phyloP scores from a whole-genome alignment of 2,888 invertebrate species.

The Uropetala carovei region DNA sequence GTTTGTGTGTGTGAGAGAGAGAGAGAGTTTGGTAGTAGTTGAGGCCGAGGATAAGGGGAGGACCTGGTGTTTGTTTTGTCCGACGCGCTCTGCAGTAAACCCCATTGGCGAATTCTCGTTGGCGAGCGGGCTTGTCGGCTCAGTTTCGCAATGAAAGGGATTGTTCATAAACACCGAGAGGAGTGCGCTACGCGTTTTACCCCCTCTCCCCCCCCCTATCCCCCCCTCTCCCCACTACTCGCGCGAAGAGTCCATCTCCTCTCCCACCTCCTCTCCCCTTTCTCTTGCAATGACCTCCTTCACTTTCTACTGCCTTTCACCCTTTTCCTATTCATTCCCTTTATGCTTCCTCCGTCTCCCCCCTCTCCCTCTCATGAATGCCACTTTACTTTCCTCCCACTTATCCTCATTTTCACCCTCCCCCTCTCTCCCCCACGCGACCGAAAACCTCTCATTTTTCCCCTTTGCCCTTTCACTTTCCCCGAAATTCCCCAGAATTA shows the following conservation, averaged over 20 bases:
- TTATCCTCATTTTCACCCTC: not conserved
- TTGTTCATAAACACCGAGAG: not conserved
- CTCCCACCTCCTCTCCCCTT: not conserved
- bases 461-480: not conserved
- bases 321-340: not conserved
- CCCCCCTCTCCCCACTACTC: not conserved
- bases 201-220: not conserved
- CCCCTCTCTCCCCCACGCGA: not conserved
- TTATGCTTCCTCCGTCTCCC: not conserved
- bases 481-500: slow-evolving; percentile 39
- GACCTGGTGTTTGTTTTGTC: slow-evolving; percentile 1
- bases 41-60: not conserved
- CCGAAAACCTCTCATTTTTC: slow-evolving; percentile 11
- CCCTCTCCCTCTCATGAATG: not conserved
- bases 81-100: not conserved
- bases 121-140: slow-evolving; percentile 15
- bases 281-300: too few species aligned
- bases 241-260: not conserved
- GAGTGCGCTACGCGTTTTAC: not conserved
- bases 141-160: slow-evolving; percentile 37
- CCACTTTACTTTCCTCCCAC: not conserved
- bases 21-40: not conserved
- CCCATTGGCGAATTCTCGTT: slow-evolving; percentile 21
- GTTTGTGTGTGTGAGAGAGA: too few species aligned
- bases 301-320: not conserved